Percentiles rank a stretch among this genome's conserved stretches.
phyloP scores from a whole-genome alignment of 2,888 invertebrate genomes.

The Tillus elongatus region DNA sequence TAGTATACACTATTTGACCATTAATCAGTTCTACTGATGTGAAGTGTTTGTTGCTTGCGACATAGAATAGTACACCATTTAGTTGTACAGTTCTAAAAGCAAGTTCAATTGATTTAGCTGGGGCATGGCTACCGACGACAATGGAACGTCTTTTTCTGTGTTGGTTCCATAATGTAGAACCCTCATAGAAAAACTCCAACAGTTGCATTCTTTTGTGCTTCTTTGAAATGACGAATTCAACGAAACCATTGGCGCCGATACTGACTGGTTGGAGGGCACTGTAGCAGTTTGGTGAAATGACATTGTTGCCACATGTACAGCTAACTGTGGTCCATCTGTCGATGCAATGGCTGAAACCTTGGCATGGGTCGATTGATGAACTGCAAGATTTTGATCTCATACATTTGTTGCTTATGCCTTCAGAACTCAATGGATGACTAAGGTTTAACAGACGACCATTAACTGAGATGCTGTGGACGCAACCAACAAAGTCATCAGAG shows the following conservation, averaged over 20 bases:
- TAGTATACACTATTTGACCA: slow-evolving; percentile 71
- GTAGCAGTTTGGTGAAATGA: slow-evolving; percentile 72
- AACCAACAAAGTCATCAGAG: slow-evolving; percentile 89
- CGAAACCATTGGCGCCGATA: slow-evolving; percentile 65
- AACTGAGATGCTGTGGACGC: slow-evolving; percentile 81
- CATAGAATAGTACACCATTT: slow-evolving; percentile 75
- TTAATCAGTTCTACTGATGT: slow-evolving; percentile 70
- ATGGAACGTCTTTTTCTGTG: slow-evolving; percentile 15
- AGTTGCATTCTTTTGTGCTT: slow-evolving; percentile 81
- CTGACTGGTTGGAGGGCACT: slow-evolving; percentile 71
- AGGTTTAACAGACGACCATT: slow-evolving; percentile 79
- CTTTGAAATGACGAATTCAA: slow-evolving; percentile 72
- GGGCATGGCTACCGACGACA: slow-evolving; percentile 29
- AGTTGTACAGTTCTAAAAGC: slow-evolving; percentile 71
- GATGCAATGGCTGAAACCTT: slow-evolving; percentile 55
- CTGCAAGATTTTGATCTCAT: slow-evolving; percentile 59
- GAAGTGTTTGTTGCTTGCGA: slow-evolving; percentile 79
- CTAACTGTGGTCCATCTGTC: slow-evolving; percentile 75
- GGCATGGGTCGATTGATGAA: slow-evolving; percentile 48
- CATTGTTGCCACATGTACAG: slow-evolving; percentile 59
- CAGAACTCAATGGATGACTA: slow-evolving; percentile 63
- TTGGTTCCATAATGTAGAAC: slow-evolving; percentile 58
- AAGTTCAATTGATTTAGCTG: slow-evolving; percentile 67
- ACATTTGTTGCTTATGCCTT: slow-evolving; percentile 68
- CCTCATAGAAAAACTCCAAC: slow-evolving; percentile 67